A percentile compares a stretch with the other conserved stretches of the same genome.
phyloP scores from a whole-genome alignment of 2,888 invertebrate species.

The Brachyopa scutellaris region DNA sequence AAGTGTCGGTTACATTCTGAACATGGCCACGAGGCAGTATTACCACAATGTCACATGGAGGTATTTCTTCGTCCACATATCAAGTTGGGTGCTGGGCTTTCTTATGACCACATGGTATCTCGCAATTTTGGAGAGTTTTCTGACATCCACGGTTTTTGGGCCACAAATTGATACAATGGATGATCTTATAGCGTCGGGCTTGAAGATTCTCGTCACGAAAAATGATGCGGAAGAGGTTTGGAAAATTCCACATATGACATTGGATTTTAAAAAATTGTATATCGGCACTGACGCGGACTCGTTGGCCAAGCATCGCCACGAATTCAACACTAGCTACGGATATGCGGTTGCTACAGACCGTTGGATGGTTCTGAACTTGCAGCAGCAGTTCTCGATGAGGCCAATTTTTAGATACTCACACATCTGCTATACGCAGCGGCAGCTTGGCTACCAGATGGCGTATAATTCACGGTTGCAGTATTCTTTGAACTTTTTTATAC shows the following conservation, averaged over 20 bases:
- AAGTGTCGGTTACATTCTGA: slow-evolving; percentile 21
- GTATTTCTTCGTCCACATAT: slow-evolving; percentile 4
- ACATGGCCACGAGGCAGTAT: not conserved
- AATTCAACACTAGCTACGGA: slow-evolving; percentile 75
- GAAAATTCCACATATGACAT: slow-evolving; percentile 32
- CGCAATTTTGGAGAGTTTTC: slow-evolving; percentile 25
- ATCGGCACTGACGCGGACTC: slow-evolving; percentile 52
- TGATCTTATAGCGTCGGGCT: slow-evolving; percentile 75
- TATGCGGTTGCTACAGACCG: slow-evolving; percentile 77
- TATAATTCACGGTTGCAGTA: slow-evolving; percentile 16
- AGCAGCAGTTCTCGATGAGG: slow-evolving; percentile 74
- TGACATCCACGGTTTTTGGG: slow-evolving; percentile 27
- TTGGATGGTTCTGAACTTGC: slow-evolving; percentile 76
- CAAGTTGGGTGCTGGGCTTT: slow-evolving; percentile 19
- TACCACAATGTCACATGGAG: slow-evolving; percentile 4
- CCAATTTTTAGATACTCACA: slow-evolving; percentile 76
- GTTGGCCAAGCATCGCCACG: slow-evolving; percentile 74
- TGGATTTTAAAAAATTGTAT: slow-evolving; percentile 73
- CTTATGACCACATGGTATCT: slow-evolving; percentile 15
- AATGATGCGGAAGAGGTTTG: slow-evolving; percentile 73
- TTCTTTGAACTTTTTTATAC: slow-evolving; percentile 10
- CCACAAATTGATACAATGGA: slow-evolving; percentile 75
- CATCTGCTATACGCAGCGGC: slow-evolving; percentile 77
- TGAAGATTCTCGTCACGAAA: slow-evolving; percentile 74
- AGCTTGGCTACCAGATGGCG: slow-evolving; percentile 75